Evolutionary conservation across 2,888 invertebrate genomes (phyloP).

Genomic region (Arrhopalites spinosus): DNA sequence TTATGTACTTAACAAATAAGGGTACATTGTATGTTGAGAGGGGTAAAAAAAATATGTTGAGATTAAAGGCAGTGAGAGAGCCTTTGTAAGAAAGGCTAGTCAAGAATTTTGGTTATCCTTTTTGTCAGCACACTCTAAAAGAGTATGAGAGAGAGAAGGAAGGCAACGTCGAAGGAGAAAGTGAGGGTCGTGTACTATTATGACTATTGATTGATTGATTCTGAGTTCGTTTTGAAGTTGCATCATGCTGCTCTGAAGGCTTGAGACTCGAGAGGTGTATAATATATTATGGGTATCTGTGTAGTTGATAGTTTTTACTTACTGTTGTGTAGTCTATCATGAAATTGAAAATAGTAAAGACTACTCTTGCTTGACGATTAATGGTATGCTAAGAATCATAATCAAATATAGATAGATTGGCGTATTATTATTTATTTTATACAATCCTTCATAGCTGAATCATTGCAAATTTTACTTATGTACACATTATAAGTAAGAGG

Average conservation of each 20-base stretch:
- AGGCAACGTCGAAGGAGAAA: slow-evolving; percentile 26
- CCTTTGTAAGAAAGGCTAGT: too few relatives aligned
- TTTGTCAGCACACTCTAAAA: too few relatives aligned
- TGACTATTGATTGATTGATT: slow-evolving; percentile 32
- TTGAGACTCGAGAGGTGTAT: neutral
- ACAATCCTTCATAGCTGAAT: too few relatives aligned
- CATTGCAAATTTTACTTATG: too few relatives aligned
- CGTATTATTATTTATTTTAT: too few relatives aligned
- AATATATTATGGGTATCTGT: neutral
- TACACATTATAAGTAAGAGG: too few relatives aligned
- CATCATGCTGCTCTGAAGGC: slow-evolving; percentile 17
- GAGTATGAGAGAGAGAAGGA: neutral
- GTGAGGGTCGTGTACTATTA: slow-evolving; percentile 33
- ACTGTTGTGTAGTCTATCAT: too few relatives aligned
- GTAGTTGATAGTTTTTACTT: too few relatives aligned
- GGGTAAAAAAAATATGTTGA: neutral
- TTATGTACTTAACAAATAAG: neutral
- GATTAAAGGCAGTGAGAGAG: neutral
- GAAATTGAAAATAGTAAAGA: neutral
- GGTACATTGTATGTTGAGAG: neutral
- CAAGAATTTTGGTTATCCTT: too few relatives aligned
- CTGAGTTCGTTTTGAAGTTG: slow-evolving; percentile 22
- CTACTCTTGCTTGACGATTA: neutral
- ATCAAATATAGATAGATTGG: neutral
- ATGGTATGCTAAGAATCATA: neutral